These are phyloP conservation scores for Boleophthalmus pectinirostris DNA, from an alignment of 2,113 vertebrate genomes.

Conservation along the genomic window DNA sequence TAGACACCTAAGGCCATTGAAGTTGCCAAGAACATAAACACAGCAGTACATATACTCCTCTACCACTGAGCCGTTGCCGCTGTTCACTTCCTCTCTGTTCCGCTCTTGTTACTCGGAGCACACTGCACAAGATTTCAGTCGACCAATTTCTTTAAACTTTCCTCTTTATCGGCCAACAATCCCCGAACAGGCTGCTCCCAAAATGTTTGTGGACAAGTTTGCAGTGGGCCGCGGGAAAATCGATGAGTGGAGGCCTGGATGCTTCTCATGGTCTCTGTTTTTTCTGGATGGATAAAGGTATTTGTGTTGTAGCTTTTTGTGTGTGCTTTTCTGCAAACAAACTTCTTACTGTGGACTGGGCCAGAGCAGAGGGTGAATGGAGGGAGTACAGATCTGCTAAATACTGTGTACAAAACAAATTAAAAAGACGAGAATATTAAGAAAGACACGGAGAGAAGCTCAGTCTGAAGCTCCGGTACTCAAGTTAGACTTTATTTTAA, in stretches of 20 bases:
- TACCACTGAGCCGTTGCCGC: not conserved
- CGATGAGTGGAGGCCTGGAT: not conserved
- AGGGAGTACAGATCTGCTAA: conserved; percentile 19
- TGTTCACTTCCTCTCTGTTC: not conserved
- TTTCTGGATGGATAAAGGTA: conserved; percentile 13
- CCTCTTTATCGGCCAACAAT: not conserved
- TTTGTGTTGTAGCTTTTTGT: conserved; percentile 17
- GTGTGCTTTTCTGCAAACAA: conserved; percentile 5
- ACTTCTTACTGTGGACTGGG: conserved; percentile 16
- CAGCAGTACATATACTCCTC: not conserved
- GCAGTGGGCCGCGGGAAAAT: conserved; percentile 3
- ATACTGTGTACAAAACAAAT: conserved; percentile 12
- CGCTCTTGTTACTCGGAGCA: not conserved
- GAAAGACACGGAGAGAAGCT: too few relatives aligned
- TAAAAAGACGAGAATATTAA: not conserved
- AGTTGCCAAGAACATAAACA: not conserved
- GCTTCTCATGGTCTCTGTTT: conserved; percentile 14
- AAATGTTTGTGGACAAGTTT: conserved; percentile 13
- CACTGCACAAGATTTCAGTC: not conserved
- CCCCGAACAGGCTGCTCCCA: not conserved
- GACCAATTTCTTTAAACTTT: conserved; percentile 2
- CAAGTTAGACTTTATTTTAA: too few relatives aligned
- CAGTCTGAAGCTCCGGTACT: too few relatives aligned
- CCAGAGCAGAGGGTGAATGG: conserved; percentile 7
- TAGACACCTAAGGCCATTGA: not conserved